Conservation (phyloP, 2,797 vertebrate species). For the Ceyx erithaca region DNA sequence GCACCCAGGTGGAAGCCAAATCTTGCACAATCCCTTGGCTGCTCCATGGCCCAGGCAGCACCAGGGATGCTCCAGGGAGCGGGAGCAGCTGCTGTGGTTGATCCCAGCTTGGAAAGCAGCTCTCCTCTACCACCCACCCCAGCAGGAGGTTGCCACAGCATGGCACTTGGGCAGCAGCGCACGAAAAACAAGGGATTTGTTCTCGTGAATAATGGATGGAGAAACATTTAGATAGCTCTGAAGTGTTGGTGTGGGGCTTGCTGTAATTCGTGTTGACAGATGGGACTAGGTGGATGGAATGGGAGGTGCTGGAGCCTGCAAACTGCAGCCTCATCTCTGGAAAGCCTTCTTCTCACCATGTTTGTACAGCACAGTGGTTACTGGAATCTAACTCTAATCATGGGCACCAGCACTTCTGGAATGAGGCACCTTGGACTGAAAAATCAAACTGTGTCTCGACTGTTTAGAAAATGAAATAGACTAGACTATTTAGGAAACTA, state of each 20-base stretch:
- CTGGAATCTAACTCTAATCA: background rate
- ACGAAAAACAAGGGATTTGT: background rate
- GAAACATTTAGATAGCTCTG: background rate
- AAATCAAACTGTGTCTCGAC: background rate
- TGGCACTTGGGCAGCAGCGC: background rate
- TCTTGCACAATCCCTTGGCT: background rate
- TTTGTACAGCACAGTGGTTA: rapidly evolving
- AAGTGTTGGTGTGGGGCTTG: background rate
- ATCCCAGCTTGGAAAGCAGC: background rate
- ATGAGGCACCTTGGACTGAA: background rate
- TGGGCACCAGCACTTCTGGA: background rate
- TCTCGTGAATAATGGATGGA: slow-evolving; percentile 26
- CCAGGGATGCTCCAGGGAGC: background rate
- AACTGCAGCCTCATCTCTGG: background rate
- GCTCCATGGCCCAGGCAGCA: background rate
- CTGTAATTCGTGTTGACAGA: background rate
- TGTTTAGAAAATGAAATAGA: too few species aligned
- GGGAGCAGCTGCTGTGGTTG: background rate
- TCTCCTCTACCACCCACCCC: background rate
- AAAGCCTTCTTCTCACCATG: rapidly evolving
- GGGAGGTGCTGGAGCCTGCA: background rate
- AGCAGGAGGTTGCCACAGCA: background rate
- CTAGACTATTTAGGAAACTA: background rate
- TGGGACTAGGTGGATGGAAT: background rate
- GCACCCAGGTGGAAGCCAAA: background rate